Conservation (phyloP, 1,140 invertebrate genomes). For the Solenopsis fugax region DNA sequence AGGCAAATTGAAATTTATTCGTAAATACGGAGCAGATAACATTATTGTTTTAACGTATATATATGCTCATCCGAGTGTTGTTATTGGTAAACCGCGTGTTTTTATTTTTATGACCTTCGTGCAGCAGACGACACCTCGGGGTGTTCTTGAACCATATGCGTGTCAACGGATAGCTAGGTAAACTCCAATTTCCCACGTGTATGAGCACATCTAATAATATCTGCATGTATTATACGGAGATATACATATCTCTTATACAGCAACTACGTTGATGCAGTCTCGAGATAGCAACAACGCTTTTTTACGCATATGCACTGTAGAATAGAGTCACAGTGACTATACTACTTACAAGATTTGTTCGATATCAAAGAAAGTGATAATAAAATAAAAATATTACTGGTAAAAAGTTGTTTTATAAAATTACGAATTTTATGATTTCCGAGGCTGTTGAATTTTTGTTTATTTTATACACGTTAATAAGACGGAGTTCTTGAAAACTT, state of each 20-base stretch:
- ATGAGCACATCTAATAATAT: slow-evolving; percentile 13
- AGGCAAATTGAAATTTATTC: neutral
- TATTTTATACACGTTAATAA: neutral
- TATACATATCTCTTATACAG: neutral
- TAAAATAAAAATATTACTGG: neutral
- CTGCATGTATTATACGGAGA: neutral
- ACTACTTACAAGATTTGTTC: slow-evolving; percentile 2
- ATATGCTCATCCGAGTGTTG: neutral
- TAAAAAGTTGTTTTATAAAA: neutral
- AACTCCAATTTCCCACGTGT: slow-evolving; percentile 32
- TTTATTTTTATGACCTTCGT: slow-evolving; percentile 52
- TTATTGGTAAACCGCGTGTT: slow-evolving; percentile 19
- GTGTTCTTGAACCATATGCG: slow-evolving; percentile 44
- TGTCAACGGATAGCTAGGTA: slow-evolving; percentile 38
- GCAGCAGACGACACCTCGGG: neutral
- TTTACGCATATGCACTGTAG: neutral
- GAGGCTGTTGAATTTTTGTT: neutral
- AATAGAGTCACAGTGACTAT: neutral
- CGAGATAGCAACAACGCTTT: slow-evolving; percentile 19
- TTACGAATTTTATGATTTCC: neutral
- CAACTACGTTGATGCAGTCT: neutral
- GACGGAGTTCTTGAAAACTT: neutral
- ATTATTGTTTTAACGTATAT: neutral
- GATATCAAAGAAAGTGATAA: neutral
- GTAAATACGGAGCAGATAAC: neutral